Percentiles rank a stretch among this genome's conserved stretches.
phyloP scores from a whole-genome alignment of 2,113 vertebrate species.

The Myodes glareolus region DNA sequence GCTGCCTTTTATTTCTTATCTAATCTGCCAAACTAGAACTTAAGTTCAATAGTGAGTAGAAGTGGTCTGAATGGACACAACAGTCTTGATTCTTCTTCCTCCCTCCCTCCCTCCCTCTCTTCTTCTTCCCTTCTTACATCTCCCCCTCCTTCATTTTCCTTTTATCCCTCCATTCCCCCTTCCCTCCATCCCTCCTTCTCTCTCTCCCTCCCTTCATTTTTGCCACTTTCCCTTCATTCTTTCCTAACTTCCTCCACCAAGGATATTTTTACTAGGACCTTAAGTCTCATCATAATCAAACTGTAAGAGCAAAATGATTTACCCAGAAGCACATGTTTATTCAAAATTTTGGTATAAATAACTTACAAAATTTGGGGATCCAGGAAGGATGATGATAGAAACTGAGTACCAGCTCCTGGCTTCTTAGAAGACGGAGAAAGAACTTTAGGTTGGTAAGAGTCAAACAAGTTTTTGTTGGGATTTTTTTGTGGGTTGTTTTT shows the following conservation, averaged over 20 bases:
- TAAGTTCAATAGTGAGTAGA: not conserved
- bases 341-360: conserved; percentile 30
- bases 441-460: not conserved
- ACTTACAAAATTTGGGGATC: not conserved
- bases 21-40: not conserved
- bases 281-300: not conserved
- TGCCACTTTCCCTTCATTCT: not conserved
- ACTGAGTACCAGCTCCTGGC: not conserved
- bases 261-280: not conserved
- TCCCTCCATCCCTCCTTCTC: too few species aligned
- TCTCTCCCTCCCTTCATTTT: not conserved
- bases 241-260: not conserved
- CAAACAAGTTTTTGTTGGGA: not conserved
- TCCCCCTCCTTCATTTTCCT: not conserved
- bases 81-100: not conserved
- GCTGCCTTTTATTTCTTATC: not conserved
- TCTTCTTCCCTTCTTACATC: not conserved
- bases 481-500: not conserved
- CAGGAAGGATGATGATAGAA: not conserved
- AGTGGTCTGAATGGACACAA: not conserved
- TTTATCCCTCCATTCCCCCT: not conserved
- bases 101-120: not conserved
- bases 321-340: not conserved
- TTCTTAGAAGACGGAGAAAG: not conserved
- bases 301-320: not conserved